phyloP scores from a whole-genome alignment of 2,113 vertebrate species.

The Triplophysa rosa region DNA sequence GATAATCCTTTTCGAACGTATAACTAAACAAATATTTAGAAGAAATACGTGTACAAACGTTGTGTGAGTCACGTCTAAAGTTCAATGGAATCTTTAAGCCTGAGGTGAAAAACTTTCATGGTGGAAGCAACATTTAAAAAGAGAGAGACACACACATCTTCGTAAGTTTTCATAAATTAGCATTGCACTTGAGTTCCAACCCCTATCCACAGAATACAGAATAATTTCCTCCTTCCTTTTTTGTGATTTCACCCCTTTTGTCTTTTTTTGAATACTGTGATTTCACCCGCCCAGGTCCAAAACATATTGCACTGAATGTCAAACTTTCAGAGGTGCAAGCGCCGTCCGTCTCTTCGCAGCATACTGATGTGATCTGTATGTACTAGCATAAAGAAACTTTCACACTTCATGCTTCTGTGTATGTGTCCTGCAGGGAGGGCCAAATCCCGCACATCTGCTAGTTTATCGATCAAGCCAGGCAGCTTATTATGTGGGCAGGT shows the following conservation, averaged over 20 bases:
- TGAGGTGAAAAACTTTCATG: not conserved
- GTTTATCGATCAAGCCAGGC: constrained; percentile 61
- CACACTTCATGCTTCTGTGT: constrained; percentile 59
- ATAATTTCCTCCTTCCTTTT: not conserved
- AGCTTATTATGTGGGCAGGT: constrained; percentile 49
- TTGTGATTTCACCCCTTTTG: not conserved
- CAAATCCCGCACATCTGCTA: constrained; percentile 49
- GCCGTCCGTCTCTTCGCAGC: not conserved
- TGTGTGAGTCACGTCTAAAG: not conserved
- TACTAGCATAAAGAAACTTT: constrained; percentile 37
- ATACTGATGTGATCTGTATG: constrained; percentile 36
- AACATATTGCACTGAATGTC: constrained; percentile 2
- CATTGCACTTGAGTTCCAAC: not conserved
- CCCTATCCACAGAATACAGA: not conserved
- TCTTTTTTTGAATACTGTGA: not conserved
- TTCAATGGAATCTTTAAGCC: not conserved
- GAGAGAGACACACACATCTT: not conserved
- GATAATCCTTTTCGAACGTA: constrained; percentile 19
- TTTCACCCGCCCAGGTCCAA: constrained; percentile 13
- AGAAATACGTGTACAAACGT: constrained; percentile 3
- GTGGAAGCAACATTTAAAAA: not conserved
- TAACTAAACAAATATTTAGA: constrained; percentile 12
- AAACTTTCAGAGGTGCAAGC: not conserved
- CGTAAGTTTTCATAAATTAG: not conserved
- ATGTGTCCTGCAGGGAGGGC: constrained; percentile 38